Conservation (phyloP, 2,797 vertebrate species). For the Periophthalmus magnuspinnatus region DNA sequence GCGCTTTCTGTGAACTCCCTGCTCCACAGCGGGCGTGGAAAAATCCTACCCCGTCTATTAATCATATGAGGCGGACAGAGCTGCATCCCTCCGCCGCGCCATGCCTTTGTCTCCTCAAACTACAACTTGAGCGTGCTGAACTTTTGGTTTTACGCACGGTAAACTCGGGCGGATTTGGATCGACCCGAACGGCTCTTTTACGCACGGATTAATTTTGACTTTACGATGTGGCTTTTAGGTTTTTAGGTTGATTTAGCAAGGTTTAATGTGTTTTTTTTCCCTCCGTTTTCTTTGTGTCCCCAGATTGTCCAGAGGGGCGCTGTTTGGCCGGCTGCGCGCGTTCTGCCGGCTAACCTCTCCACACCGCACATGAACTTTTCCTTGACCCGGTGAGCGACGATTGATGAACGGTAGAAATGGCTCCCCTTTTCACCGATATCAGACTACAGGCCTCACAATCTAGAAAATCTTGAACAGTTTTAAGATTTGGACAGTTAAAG, state of each 20-base stretch:
- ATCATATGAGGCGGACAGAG: slow-evolving; percentile 81
- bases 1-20: slow-evolving; percentile 62
- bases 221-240: not conserved
- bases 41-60: slow-evolving; percentile 80
- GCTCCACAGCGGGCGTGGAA: slow-evolving; percentile 70
- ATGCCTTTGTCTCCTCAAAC: slow-evolving; percentile 74
- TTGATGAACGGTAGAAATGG: slow-evolving; percentile 9
- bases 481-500: not conserved
- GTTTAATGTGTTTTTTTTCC: slow-evolving; percentile 1
- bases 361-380: slow-evolving; percentile 66
- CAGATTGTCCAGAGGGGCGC: slow-evolving; percentile 43
- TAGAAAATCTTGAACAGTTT: slow-evolving; percentile 8
- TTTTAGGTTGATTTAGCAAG: not conserved
- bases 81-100: slow-evolving; percentile 77
- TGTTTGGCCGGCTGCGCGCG: slow-evolving; percentile 26
- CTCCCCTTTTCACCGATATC: not conserved
- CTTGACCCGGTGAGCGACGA: slow-evolving; percentile 54
- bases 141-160: slow-evolving; percentile 55
- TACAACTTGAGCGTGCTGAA: slow-evolving; percentile 69
- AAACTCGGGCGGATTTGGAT: slow-evolving; percentile 16
- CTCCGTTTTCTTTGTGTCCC: slow-evolving; percentile 16
- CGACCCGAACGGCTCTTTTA: slow-evolving; percentile 6
- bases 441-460: not conserved
- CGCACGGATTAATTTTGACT: slow-evolving; percentile 16
- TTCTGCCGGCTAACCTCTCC: slow-evolving; percentile 52